Base-by-base conservation (phyloP, 2,113 vertebrate genomes). In the Benitochromis conjunctus region DNA sequence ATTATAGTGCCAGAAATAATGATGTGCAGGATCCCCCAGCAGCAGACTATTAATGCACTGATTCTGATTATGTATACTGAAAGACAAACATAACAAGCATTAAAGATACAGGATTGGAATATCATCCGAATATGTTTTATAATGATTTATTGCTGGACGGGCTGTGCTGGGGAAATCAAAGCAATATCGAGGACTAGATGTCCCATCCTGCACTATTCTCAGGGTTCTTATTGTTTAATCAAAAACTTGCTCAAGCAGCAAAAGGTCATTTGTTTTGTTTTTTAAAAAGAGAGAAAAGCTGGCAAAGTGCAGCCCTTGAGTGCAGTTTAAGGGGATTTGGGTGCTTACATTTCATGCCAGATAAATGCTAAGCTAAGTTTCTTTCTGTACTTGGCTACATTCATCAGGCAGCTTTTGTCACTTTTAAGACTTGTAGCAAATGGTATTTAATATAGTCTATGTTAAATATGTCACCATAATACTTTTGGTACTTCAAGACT, bases 1-100 rank as follows among this genome's bases (percentile, higher is more conserved):
- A 85, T 90, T 92, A 90, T 81, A 71, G 71, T 46, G 53, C 5
- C 89, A 69, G 60, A 83, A 88, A 86, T 92, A 91, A 94, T 92
- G 94, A 95, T 89, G 80, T 38, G 41, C 41, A 84, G 54, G 88
- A 79, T 81, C 18, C 90, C 85, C 80, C 76, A 14, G 16, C 26
- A 82, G 48, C 38, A 80, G 41, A 71, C 29, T 51, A 69, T 71
- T 79, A 58, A 85, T 86, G 57, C n/a, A 76, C 46, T 0, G 53
- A 81, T 77, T 71, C 62, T 21, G 74, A 8, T 79, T 6, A 9
- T 24, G 85, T 24, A 53, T 54, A 77, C 4, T 51, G 38, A 82
- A 80, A 64, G 56, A 80, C 66, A 71, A 86, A 69, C 51, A 54
- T 51, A 56, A 56, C 29, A n/a, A 38, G 51, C 79, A 34, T 12